Conservation (phyloP, 2,797 vertebrate genomes). For the Lithobates sylvaticus region DNA sequence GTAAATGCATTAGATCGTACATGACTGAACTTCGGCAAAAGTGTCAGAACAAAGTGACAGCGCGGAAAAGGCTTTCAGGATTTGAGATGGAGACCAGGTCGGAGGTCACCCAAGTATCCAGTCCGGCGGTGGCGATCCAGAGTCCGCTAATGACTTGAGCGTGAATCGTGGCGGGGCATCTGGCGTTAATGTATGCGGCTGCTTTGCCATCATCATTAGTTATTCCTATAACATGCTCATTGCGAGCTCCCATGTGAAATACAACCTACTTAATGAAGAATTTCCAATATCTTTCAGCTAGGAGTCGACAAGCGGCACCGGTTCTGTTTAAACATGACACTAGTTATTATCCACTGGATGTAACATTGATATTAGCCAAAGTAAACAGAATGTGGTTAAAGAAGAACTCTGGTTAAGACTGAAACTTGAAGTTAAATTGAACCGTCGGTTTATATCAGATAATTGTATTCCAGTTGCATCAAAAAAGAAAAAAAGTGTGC, state of each 20-base stretch:
- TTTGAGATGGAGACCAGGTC: neutral
- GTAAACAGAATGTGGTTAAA: neutral
- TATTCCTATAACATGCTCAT: slow-evolving; percentile 9
- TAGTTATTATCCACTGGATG: neutral
- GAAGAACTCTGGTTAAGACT: no score
- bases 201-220: neutral
- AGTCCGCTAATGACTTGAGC: slow-evolving; percentile 3
- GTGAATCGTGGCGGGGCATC: neutral
- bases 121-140: neutral
- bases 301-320: neutral
- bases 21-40: neutral
- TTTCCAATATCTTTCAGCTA: slow-evolving; percentile 23
- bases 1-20: slow-evolving; percentile 71
- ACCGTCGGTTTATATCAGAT: no score
- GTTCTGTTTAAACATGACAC: neutral
- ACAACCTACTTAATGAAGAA: neutral
- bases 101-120: neutral
- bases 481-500: no score
- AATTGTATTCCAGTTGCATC: no score
- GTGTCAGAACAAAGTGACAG: slow-evolving; percentile 15
- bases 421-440: no score
- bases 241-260: neutral
- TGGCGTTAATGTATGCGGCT: neutral
- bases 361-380: neutral
- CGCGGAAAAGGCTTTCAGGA: neutral